Conservation (phyloP, 2,888 invertebrate species). For the Leptinotarsa rubiginosa region DNA sequence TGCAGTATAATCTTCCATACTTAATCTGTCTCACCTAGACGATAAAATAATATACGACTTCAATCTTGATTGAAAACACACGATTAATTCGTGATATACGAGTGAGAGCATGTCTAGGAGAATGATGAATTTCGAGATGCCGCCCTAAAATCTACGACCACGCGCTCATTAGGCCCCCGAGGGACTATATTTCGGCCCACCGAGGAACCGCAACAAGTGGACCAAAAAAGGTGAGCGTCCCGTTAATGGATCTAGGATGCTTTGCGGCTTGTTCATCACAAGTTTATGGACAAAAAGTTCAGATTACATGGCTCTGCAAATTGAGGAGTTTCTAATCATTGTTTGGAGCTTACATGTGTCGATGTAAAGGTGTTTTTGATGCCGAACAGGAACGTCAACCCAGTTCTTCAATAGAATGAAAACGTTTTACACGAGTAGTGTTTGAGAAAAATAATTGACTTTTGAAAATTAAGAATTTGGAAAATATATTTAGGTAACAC, state of each 20-base stretch:
- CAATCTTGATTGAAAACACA: not conserved
- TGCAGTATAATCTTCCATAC: too few relatives aligned
- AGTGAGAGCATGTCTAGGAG: not conserved
- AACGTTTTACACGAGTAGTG: too few relatives aligned
- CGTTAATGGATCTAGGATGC: not conserved
- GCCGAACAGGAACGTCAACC: too few relatives aligned
- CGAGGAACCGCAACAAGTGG: conserved; percentile 22
- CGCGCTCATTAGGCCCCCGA: conserved; percentile 37
- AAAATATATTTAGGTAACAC: too few relatives aligned
- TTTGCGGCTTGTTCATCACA: not conserved
- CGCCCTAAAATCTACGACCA: conserved; percentile 43
- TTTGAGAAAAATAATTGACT: too few relatives aligned
- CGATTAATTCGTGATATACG: not conserved
- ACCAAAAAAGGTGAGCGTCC: conserved; percentile 9
- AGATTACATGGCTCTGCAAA: not conserved
- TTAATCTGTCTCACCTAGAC: too few relatives aligned
- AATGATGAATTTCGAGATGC: conserved; percentile 35
- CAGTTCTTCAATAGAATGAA: too few relatives aligned
- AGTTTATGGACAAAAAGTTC: not conserved
- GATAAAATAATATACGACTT: too few relatives aligned
- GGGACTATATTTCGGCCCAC: conserved; percentile 25
- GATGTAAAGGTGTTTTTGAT: too few relatives aligned
- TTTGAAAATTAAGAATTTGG: too few relatives aligned
- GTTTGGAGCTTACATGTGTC: too few relatives aligned
- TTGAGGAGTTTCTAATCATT: too few relatives aligned